Percentiles rank a stretch among this genome's conserved stretches.
Evolutionary conservation across 2,888 invertebrate genomes (phyloP).

Genomic region (Aporophyla lueneburgensis): DNA sequence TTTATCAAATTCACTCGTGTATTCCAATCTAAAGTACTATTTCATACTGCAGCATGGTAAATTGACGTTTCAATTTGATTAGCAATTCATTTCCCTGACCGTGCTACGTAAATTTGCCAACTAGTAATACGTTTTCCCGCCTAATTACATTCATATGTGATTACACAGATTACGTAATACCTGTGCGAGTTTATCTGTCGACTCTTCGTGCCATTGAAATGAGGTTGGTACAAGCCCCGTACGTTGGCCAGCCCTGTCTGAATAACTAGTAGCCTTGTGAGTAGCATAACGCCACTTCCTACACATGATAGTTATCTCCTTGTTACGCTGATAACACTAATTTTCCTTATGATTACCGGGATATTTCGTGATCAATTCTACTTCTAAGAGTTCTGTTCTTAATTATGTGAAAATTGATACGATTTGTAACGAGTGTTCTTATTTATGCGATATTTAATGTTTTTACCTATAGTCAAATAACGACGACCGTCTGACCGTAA

Average conservation of each 20-base stretch:
- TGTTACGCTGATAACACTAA: constrained; percentile 35
- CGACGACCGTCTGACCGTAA: too few species aligned
- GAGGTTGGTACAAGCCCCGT: constrained; percentile 6
- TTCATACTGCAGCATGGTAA: not conserved
- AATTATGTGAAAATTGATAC: constrained; percentile 17
- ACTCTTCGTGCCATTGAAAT: constrained; percentile 30
- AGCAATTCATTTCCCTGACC: not conserved
- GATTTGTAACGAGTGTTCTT: not conserved
- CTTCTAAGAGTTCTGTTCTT: constrained; percentile 12
- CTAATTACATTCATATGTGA: constrained; percentile 15
- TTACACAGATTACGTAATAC: not conserved
- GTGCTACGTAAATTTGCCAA: not conserved
- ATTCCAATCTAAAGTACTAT: too few species aligned
- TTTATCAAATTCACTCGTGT: not conserved
- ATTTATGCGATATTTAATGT: not conserved
- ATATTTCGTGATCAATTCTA: constrained; percentile 5
- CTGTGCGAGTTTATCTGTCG: not conserved
- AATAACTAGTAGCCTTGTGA: constrained; percentile 11
- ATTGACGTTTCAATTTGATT: not conserved
- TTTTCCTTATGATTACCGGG: constrained; percentile 37
- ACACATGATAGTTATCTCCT: constrained; percentile 25
- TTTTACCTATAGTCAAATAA: not conserved
- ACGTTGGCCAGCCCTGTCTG: constrained; percentile 24
- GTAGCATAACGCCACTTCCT: constrained; percentile 23
- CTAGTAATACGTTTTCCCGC: constrained; percentile 20